A percentile compares a stretch with the other conserved stretches of the same genome.
phyloP scores from a whole-genome alignment of 2,888 invertebrate genomes.

The Mystacides longicornis region DNA sequence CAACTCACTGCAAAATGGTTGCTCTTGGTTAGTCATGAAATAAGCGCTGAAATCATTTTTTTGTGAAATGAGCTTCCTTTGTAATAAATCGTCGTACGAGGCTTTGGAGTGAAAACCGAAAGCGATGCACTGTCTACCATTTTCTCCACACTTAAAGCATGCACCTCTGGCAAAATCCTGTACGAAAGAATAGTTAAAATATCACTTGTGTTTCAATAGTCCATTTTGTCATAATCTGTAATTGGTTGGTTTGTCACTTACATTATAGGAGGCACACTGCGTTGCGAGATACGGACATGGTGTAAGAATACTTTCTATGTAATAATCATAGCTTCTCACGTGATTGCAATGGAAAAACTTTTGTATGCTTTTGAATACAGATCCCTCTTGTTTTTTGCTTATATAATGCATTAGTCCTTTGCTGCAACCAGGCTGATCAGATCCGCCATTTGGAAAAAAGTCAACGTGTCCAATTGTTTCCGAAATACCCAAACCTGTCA shows the following conservation, averaged over 20 bases:
- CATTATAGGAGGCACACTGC: constrained; percentile 72
- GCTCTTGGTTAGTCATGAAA: constrained; percentile 59
- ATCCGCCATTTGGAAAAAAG: constrained; percentile 87
- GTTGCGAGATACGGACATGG: constrained; percentile 71
- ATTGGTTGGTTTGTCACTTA: constrained; percentile 29
- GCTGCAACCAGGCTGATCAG: constrained; percentile 52
- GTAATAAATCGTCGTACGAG: constrained; percentile 46
- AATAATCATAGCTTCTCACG: constrained; percentile 74
- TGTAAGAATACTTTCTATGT: constrained; percentile 74
- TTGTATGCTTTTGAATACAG: constrained; percentile 47
- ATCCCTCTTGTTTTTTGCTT: constrained; percentile 15
- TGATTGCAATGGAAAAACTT: constrained; percentile 81
- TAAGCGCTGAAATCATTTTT: constrained; percentile 56
- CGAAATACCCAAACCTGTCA: constrained; percentile 70
- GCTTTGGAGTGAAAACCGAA: constrained; percentile 58
- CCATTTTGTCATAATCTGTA: background rate
- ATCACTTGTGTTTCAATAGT: background rate
- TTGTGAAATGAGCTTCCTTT: constrained; percentile 40
- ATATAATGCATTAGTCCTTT: constrained; percentile 28
- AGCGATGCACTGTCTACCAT: constrained; percentile 59
- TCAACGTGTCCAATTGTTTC: constrained; percentile 83
- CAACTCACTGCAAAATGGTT: constrained; percentile 70
- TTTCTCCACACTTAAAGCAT: constrained; percentile 61
- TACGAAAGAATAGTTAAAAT: constrained; percentile 18
- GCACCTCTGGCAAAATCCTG: constrained; percentile 61